Evolutionary conservation across 2,888 invertebrate species (phyloP).

Genomic region (Chrysodeixis includens): DNA sequence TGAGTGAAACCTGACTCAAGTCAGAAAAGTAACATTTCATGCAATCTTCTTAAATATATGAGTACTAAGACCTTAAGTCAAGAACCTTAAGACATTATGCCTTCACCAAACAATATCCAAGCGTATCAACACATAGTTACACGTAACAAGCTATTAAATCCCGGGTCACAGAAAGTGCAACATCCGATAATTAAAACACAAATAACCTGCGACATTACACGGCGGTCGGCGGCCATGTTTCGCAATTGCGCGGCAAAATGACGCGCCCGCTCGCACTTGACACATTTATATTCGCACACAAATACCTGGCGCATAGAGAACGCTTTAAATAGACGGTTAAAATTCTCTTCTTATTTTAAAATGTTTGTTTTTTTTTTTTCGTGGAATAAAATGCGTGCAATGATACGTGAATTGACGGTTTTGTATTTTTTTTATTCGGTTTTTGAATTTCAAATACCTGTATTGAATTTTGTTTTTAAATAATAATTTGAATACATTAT

Average conservation of each 20-base stretch:
- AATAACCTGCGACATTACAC: conserved; percentile 54
- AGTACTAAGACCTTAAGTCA: no score
- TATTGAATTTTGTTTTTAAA: no score
- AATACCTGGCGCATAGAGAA: conserved; percentile 56
- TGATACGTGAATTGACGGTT: background rate
- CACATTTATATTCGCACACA: conserved; percentile 65
- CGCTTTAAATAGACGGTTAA: conserved; percentile 20
- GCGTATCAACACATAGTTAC: conserved; percentile 1
- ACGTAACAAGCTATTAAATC: background rate
- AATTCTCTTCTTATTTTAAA: background rate
- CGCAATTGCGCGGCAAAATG: conserved; percentile 60
- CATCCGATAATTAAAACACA: conserved; percentile 50
- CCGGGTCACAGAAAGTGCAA: conserved; percentile 47
- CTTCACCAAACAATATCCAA: conserved; percentile 10
- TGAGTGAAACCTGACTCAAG: no score
- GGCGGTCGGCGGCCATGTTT: conserved; percentile 35
- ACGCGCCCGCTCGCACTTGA: conserved; percentile 67
- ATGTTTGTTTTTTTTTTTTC: background rate
- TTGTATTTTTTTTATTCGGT: background rate
- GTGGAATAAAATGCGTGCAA: background rate
- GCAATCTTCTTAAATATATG: no score
- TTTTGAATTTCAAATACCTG: no score
- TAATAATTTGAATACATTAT: no score
- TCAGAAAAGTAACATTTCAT: no score
- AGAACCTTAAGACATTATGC: no score